Conservation (phyloP, 2,797 vertebrate species). For the Microctenopoma lineatum region DNA sequence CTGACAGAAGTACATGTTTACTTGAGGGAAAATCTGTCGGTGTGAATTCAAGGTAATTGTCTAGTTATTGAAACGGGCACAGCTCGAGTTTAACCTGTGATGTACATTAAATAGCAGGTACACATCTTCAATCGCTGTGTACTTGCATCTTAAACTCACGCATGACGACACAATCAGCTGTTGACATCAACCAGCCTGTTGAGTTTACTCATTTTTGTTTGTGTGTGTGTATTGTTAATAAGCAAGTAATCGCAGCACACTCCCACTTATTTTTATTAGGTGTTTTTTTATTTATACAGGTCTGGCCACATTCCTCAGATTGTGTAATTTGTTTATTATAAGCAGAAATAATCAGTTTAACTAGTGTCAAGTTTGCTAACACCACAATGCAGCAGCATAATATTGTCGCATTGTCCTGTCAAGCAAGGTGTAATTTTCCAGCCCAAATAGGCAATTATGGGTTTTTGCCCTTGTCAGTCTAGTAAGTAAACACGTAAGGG, state of each 20-base stretch:
- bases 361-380: conserved; percentile 12
- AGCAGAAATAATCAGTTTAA: conserved; percentile 19
- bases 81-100: background rate
- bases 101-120: background rate
- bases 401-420: conserved; percentile 21
- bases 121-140: background rate
- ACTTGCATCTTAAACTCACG: background rate
- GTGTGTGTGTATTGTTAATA: background rate
- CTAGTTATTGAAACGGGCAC: background rate
- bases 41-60: conserved; percentile 1
- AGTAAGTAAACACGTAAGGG: conserved; percentile 4
- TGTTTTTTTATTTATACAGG: background rate
- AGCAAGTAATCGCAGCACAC: background rate
- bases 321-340: conserved; percentile 23
- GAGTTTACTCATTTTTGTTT: background rate
- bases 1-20: background rate
- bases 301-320: conserved; percentile 10
- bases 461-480: background rate
- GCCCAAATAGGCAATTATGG: conserved; percentile 32
- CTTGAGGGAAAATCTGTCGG: background rate
- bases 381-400: conserved; percentile 13
- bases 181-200: background rate
- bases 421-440: conserved; percentile 15
- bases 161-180: conserved; percentile 1
- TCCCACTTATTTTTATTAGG: too few relatives aligned